Evolutionary conservation across 92 coral and sea anemone species (phyloP).

Genomic region (Umimayanthus kanabou): DNA sequence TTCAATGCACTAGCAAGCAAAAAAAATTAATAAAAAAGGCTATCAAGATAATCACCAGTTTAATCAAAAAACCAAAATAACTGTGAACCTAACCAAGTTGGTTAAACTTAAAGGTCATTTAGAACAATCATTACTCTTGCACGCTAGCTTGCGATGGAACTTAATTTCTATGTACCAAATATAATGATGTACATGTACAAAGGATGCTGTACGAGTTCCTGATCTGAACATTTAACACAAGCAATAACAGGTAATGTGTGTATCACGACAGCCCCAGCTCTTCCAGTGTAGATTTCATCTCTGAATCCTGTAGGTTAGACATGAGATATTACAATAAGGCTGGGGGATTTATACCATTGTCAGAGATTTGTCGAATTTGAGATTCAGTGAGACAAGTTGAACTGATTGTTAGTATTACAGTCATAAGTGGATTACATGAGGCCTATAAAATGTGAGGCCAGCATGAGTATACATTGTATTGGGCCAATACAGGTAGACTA

Average conservation of each 20-base stretch:
- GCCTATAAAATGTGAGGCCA: constrained; percentile 55
- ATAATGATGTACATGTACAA: background rate
- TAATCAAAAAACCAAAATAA: too few species aligned
- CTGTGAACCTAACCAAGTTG: too few species aligned
- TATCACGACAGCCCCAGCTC: constrained; percentile 83
- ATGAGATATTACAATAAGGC: constrained; percentile 50
- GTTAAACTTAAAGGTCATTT: too few species aligned
- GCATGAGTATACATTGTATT: background rate
- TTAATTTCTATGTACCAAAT: too few species aligned
- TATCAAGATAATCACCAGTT: too few species aligned
- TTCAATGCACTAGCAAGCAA: too few species aligned
- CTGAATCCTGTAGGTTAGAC: constrained; percentile 76
- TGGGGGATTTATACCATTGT: constrained; percentile 29
- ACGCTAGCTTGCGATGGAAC: too few species aligned
- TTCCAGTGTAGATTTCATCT: constrained; percentile 84
- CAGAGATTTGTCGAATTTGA: constrained; percentile 15
- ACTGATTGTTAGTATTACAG: background rate
- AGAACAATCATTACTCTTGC: too few species aligned
- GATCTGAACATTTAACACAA: background rate
- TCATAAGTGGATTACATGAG: constrained; percentile 62
- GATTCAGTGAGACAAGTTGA: constrained; percentile 8
- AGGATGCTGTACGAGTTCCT: background rate
- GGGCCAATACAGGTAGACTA: constrained; percentile 10
- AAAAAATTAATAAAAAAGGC: too few species aligned
- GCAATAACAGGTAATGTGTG: background rate